phyloP scores from a whole-genome alignment of 1,140 invertebrate genomes.

The Eciton burchellii region DNA sequence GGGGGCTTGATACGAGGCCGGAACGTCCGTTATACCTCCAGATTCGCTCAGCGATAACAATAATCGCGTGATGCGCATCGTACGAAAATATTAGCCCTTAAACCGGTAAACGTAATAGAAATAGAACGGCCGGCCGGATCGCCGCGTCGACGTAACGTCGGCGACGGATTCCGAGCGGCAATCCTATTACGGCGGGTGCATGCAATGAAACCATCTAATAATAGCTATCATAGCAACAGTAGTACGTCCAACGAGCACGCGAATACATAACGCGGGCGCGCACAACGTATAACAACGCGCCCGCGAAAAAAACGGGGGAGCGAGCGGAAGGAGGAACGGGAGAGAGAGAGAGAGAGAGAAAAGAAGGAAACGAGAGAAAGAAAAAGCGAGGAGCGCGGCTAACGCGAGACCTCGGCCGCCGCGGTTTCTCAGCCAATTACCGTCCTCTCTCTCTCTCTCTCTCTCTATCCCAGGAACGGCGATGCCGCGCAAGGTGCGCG shows the following conservation, averaged over 20 bases:
- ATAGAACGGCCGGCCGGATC: constrained; percentile 52
- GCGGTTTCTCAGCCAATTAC: constrained; percentile 59
- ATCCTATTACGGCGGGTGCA: constrained; percentile 59
- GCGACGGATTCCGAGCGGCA: constrained; percentile 58
- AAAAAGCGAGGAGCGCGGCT: constrained; percentile 27
- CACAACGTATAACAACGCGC: constrained; percentile 35
- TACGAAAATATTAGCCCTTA: constrained; percentile 62
- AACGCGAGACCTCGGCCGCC: constrained; percentile 48
- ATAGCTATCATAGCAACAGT: constrained; percentile 62
- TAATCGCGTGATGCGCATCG: constrained; percentile 57
- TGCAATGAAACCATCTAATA: constrained; percentile 61
- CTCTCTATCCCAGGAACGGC: constrained; percentile 19
- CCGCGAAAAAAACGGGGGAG: too few relatives aligned
- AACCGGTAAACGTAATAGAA: constrained; percentile 61
- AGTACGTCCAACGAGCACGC: constrained; percentile 57
- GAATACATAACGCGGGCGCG: constrained; percentile 60
- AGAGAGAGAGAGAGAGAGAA: constrained; percentile 51
- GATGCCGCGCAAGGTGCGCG: not conserved
- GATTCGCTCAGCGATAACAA: constrained; percentile 59
- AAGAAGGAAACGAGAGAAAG: constrained; percentile 34
- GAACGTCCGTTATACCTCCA: constrained; percentile 40
- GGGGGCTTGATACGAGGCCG: constrained; percentile 29
- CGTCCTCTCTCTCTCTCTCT: constrained; percentile 40
- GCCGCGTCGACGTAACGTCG: constrained; percentile 52
- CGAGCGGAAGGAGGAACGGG: too few relatives aligned